A percentile compares a stretch with the other conserved stretches of the same genome.
phyloP scores from a whole-genome alignment of 2,888 invertebrate species.

The Macrophya annulata region DNA sequence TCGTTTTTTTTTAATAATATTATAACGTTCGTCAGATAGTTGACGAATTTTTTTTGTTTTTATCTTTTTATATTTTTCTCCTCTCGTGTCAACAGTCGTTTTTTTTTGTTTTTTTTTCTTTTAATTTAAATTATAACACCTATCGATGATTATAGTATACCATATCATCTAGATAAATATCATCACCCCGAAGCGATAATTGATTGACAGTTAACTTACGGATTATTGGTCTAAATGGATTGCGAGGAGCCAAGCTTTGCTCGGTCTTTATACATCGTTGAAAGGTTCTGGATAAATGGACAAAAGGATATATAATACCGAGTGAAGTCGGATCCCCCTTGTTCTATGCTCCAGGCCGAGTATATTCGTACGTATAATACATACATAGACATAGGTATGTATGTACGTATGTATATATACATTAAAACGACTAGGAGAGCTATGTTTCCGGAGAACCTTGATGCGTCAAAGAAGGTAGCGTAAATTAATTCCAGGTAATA shows the following conservation, averaged over 20 bases:
- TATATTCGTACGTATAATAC: background rate
- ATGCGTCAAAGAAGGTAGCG: slow-evolving; percentile 9
- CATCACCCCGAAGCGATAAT: background rate
- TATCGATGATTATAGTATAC: background rate
- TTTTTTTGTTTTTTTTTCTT: too few species aligned
- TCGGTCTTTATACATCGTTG: slow-evolving; percentile 28
- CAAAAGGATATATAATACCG: slow-evolving; percentile 9
- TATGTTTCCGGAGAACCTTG: slow-evolving; percentile 33
- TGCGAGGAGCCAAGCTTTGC: background rate
- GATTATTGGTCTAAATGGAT: slow-evolving; percentile 12
- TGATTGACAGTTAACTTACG: slow-evolving; percentile 13
- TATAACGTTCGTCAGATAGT: too few species aligned
- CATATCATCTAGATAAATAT: background rate
- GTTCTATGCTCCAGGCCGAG: background rate
- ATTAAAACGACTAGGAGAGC: background rate
- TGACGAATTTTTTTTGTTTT: too few species aligned
- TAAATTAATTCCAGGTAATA: slow-evolving; percentile 47
- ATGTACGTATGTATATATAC: background rate
- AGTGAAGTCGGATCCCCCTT: background rate
- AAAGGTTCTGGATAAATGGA: slow-evolving; percentile 41
- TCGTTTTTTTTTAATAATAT: too few species aligned
- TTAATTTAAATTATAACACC: background rate
- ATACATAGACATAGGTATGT: background rate
- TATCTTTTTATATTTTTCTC: too few species aligned
- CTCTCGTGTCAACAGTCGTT: too few species aligned